Conservation (phyloP, 2,797 vertebrate genomes). For the Anolis apletophallus region DNA sequence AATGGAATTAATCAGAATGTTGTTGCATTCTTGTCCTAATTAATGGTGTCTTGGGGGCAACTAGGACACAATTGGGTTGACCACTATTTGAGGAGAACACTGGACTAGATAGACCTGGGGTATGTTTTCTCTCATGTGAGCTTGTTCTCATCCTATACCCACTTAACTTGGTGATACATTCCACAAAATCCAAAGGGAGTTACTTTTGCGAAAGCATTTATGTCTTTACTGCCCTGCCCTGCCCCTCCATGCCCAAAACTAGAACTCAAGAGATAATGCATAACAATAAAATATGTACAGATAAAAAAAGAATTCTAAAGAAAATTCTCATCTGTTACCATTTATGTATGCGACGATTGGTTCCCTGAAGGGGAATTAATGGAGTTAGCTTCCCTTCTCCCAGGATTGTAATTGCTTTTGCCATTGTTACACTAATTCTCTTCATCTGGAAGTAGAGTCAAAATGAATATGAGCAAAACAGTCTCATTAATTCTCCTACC, state of each 20-base stretch:
- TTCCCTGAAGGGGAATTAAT: fast-evolving
- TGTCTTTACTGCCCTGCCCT: not conserved
- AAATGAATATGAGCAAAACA: not conserved
- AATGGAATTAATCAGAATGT: too few species aligned
- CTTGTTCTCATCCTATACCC: not conserved
- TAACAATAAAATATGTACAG: not conserved
- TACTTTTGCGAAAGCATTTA: not conserved
- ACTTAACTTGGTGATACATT: not conserved
- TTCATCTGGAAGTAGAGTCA: not conserved
- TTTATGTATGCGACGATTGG: not conserved
- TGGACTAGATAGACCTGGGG: not conserved
- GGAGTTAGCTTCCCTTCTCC: not conserved
- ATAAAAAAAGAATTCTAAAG: not conserved
- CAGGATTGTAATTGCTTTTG: not conserved
- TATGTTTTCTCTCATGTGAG: not conserved
- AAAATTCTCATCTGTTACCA: not conserved
- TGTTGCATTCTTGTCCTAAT: not conserved
- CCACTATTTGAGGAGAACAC: not conserved
- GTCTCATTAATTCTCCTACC: not conserved
- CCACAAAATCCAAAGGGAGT: not conserved
- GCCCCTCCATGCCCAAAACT: not conserved
- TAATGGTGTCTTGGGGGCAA: not conserved
- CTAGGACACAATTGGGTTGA: not conserved
- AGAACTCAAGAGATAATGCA: not conserved
- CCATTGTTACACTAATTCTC: not conserved